A percentile compares a stretch with the other conserved stretches of the same genome.
phyloP scores from a whole-genome alignment of 1,140 invertebrate species.

The Dendrolimus kikuchii region DNA sequence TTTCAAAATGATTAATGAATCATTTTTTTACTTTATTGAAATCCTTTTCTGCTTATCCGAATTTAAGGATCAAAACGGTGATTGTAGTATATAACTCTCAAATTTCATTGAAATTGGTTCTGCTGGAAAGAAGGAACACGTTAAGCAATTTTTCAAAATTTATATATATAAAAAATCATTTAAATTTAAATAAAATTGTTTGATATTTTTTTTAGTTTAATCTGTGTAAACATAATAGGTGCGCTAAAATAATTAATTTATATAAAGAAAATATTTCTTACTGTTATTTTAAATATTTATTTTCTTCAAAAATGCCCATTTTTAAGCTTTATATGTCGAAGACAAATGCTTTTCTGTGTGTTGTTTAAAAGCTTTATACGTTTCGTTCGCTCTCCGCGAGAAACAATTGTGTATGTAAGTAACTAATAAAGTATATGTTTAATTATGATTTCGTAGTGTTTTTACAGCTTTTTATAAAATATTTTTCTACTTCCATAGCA shows the following conservation, averaged over 20 bases:
- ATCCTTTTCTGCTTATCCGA: no score
- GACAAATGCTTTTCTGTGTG: conserved; percentile 32
- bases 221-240: not conserved
- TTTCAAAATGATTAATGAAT: no score
- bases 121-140: no score
- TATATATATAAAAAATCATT: no score
- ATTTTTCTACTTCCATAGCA: no score
- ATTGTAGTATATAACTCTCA: no score
- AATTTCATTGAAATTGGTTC: no score
- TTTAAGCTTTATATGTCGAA: conserved; percentile 33
- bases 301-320: conserved; percentile 45
- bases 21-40: no score
- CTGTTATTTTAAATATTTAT: conserved; percentile 6
- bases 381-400: conserved; percentile 32
- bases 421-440: not conserved
- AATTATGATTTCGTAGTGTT: no score
- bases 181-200: not conserved
- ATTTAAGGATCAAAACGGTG: no score
- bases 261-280: conserved; percentile 4
- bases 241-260: conserved; percentile 1
- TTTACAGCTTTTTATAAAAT: no score
- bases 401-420: conserved; percentile 17
- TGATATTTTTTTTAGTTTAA: conserved; percentile 5
- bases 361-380: conserved; percentile 36
- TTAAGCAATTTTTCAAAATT: no score